phyloP scores from a whole-genome alignment of 2,797 vertebrate species.

The Trachurus trachurus region DNA sequence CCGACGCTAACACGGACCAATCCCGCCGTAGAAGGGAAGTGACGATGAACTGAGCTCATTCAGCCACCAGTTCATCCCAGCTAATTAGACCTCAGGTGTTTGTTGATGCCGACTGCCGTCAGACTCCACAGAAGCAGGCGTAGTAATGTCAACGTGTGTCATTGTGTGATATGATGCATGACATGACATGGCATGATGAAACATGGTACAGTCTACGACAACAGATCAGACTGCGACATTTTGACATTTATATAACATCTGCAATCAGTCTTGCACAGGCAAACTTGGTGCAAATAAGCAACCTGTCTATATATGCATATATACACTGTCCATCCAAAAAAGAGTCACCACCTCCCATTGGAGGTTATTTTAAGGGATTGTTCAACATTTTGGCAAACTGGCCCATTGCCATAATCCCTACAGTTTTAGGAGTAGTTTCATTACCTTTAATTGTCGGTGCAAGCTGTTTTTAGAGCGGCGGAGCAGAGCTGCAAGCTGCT shows the following conservation, averaged over 20 bases:
- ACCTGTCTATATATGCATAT: too few species aligned
- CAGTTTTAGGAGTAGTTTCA: too few species aligned
- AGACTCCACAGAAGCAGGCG: constrained; percentile 29
- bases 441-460: too few species aligned
- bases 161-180: constrained; percentile 1
- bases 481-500: too few species aligned
- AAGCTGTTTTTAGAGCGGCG: too few species aligned
- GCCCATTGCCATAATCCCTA: too few species aligned
- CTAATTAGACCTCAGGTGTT: not conserved
- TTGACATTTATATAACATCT: not conserved
- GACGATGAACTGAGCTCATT: constrained; percentile 25
- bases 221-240: not conserved
- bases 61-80: constrained; percentile 27
- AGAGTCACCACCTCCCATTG: too few species aligned
- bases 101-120: constrained; percentile 29
- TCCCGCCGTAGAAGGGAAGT: not conserved
- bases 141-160: not conserved
- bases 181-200: constrained; percentile 18
- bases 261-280: not conserved
- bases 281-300: not conserved
- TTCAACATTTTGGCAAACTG: too few species aligned
- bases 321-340: too few species aligned
- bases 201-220: constrained; percentile 17
- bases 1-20: not conserved
- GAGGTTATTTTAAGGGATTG: too few species aligned